phyloP scores from a whole-genome alignment of 2,888 invertebrate species.

The Chamaedrilus cognettii region DNA sequence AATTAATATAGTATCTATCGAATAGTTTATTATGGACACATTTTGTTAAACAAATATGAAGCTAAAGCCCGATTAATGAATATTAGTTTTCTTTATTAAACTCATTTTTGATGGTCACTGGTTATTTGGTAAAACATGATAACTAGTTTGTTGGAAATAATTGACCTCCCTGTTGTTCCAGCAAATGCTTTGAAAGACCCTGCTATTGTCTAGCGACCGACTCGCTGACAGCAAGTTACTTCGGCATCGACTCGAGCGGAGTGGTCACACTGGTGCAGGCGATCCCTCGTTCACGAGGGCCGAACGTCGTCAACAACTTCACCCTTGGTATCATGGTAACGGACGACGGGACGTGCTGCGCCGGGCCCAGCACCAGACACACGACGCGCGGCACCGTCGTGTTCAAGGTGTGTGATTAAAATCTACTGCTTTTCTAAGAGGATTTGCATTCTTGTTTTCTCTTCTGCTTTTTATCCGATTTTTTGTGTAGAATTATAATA shows the following conservation, averaged over 20 bases:
- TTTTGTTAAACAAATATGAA: too few species aligned
- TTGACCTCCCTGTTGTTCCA: too few species aligned
- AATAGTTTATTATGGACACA: too few species aligned
- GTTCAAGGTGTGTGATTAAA: slow-evolving; percentile 12
- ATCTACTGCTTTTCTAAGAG: background rate
- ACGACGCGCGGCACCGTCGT: slow-evolving; percentile 15
- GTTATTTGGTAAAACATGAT: too few species aligned
- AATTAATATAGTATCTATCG: too few species aligned
- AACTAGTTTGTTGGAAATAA: too few species aligned
- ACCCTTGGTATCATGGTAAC: slow-evolving; percentile 95
- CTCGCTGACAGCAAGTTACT: slow-evolving; percentile 25
- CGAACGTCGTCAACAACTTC: slow-evolving; percentile 65
- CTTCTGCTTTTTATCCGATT: background rate
- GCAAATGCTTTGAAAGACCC: too few species aligned
- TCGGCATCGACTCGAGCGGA: slow-evolving; percentile 53
- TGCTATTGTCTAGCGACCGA: too few species aligned
- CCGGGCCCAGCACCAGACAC: background rate
- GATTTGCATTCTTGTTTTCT: background rate
- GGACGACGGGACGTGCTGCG: slow-evolving; percentile 88
- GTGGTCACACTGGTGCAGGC: slow-evolving; percentile 44
- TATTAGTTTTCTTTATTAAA: too few species aligned
- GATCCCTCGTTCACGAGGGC: slow-evolving; percentile 34
- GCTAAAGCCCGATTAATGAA: too few species aligned
- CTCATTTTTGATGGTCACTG: too few species aligned
- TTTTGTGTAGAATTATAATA: too few species aligned